phyloP scores from a whole-genome alignment of 2,797 vertebrate genomes.

The Hybognathus amarus region DNA sequence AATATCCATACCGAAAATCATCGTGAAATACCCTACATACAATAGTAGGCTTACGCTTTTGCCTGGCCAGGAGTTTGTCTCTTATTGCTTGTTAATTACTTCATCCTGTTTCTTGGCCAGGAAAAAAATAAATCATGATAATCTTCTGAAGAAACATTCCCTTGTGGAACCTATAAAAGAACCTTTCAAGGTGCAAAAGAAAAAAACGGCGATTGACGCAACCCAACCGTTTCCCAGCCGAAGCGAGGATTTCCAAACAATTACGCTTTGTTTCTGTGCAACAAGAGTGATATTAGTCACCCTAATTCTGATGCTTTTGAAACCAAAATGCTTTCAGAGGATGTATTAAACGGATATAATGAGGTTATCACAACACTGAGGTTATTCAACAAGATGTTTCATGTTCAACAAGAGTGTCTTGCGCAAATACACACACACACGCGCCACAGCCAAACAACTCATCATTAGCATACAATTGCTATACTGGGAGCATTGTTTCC shows the following conservation, averaged over 20 bases:
- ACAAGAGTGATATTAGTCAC: slow-evolving; percentile 51
- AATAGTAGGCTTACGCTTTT: slow-evolving; percentile 69
- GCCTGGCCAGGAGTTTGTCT: slow-evolving; percentile 67
- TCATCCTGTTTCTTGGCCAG: slow-evolving; percentile 58
- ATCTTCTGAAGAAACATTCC: slow-evolving; percentile 67
- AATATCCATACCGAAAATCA: slow-evolving; percentile 73
- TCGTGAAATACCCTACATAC: slow-evolving; percentile 27
- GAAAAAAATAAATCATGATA: slow-evolving; percentile 61
- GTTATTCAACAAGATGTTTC: slow-evolving; percentile 52
- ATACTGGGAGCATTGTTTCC: slow-evolving; percentile 75
- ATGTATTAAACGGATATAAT: slow-evolving; percentile 41
- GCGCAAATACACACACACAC: slow-evolving; percentile 3
- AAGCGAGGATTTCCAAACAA: slow-evolving; percentile 52
- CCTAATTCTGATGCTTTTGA: slow-evolving; percentile 44
- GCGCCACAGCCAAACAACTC: slow-evolving; percentile 63
- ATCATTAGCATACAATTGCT: slow-evolving; percentile 72
- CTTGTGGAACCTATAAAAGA: slow-evolving; percentile 70
- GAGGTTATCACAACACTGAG: slow-evolving; percentile 42
- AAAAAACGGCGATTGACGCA: slow-evolving; percentile 52
- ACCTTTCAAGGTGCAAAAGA: slow-evolving; percentile 58
- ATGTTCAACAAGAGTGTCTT: slow-evolving; percentile 48
- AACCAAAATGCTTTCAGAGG: slow-evolving; percentile 36
- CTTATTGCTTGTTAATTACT: slow-evolving; percentile 77
- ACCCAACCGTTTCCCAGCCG: slow-evolving; percentile 56
- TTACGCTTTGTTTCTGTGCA: slow-evolving; percentile 37